phyloP scores from a whole-genome alignment of 2,888 invertebrate species.

The Aspidapion aeneum region DNA sequence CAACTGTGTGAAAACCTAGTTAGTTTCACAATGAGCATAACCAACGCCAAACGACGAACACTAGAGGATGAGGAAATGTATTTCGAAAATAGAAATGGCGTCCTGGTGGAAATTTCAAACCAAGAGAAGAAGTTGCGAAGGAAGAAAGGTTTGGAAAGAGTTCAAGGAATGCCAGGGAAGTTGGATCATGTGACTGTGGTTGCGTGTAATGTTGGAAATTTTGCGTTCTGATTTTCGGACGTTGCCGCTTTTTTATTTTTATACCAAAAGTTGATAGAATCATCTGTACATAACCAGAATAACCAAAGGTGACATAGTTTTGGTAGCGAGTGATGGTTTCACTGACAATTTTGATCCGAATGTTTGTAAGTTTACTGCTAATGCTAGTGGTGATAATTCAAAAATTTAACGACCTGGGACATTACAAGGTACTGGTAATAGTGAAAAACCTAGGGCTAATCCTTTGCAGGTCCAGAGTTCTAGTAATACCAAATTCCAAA shows the following conservation, averaged over 20 bases:
- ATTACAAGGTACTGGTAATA: no score
- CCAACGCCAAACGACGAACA: conserved; percentile 76
- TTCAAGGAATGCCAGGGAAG: conserved; percentile 74
- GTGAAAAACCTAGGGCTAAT: not conserved
- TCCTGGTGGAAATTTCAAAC: conserved; percentile 56
- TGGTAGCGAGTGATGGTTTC: conserved; percentile 85
- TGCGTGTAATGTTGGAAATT: conserved; percentile 68
- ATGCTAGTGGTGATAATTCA: conserved; percentile 41
- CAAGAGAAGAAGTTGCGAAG: conserved; percentile 65
- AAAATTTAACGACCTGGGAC: conserved; percentile 37
- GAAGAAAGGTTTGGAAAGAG: conserved; percentile 68
- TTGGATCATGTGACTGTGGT: conserved; percentile 85
- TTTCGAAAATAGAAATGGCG: conserved; percentile 55
- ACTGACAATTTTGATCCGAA: conserved; percentile 92
- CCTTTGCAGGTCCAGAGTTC: conserved; percentile 1
- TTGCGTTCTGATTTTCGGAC: conserved; percentile 11
- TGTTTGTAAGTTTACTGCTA: conserved; percentile 78
- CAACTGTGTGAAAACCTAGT: conserved; percentile 68
- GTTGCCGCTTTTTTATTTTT: not conserved
- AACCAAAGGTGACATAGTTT: conserved; percentile 77
- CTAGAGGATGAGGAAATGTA: conserved; percentile 80
- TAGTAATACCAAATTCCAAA: no score
- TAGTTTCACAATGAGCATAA: conserved; percentile 75
- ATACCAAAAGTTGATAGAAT: no score
- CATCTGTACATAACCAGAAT: conserved; percentile 79